Percentiles rank a stretch among this genome's conserved stretches.
These are phyloP conservation scores for Cryptotermes secundus DNA, from an alignment of 1,140 invertebrate genomes.

Conservation along the genomic window DNA sequence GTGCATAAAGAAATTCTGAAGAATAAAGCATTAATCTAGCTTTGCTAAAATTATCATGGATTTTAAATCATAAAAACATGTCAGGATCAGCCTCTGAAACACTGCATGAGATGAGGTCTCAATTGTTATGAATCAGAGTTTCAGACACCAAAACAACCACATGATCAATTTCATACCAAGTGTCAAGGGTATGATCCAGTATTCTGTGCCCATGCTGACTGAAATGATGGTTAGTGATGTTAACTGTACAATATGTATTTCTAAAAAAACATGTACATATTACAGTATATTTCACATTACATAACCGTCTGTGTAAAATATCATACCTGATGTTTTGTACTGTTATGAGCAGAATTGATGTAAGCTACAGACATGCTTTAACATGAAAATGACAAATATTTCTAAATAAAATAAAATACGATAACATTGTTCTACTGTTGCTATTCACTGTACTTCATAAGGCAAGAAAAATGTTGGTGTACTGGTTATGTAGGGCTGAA, in stretches of 20 bases:
- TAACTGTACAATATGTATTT: background rate
- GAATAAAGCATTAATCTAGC: background rate
- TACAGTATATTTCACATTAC: background rate
- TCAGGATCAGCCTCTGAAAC: too few relatives aligned
- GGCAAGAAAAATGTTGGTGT: too few relatives aligned
- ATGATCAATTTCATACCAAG: too few relatives aligned
- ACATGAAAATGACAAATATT: background rate
- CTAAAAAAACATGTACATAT: background rate
- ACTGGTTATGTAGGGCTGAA: too few relatives aligned
- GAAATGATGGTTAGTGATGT: background rate
- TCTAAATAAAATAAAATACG: background rate
- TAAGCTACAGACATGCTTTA: background rate
- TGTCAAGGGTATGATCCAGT: background rate
- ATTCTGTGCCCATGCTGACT: background rate
- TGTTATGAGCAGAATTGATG: background rate
- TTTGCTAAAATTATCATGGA: background rate
- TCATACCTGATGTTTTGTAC: conserved; percentile 2
- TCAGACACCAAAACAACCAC: too few relatives aligned
- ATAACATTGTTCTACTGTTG: background rate
- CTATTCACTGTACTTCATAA: background rate
- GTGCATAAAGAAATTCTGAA: too few relatives aligned
- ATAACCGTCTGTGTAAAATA: background rate
- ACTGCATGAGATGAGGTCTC: too few relatives aligned
- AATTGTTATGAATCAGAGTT: too few relatives aligned
- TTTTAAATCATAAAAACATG: too few relatives aligned